Evolutionary conservation across 2,113 vertebrate species (phyloP).

Genomic region (Maccullochella peelii): DNA sequence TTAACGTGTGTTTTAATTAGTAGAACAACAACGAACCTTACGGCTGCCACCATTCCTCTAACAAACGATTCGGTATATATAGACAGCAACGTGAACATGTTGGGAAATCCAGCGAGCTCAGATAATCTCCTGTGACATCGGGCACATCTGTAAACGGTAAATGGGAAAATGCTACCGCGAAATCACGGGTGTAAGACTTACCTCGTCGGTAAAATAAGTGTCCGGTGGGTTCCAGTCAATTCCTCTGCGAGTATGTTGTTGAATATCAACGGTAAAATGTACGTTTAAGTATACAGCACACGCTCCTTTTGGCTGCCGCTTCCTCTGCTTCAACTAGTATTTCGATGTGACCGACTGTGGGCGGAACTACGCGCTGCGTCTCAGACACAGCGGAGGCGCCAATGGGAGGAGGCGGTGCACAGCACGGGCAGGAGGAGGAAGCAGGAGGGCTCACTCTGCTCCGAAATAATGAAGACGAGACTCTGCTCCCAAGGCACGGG

Average conservation of each 20-base stretch:
- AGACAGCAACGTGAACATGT: slow-evolving; percentile 53
- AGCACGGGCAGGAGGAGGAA: slow-evolving; percentile 7
- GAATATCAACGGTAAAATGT: slow-evolving; percentile 4
- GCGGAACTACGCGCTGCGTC: slow-evolving; percentile 80
- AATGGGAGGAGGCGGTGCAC: slow-evolving; percentile 63
- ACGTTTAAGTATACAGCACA: slow-evolving; percentile 1
- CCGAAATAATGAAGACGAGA: background rate
- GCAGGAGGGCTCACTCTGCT: slow-evolving; percentile 57
- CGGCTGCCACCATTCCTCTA: background rate
- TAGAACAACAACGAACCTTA: too few relatives aligned
- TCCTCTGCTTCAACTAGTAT: slow-evolving; percentile 68
- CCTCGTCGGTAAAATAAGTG: slow-evolving; percentile 59
- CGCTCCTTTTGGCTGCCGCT: slow-evolving; percentile 43
- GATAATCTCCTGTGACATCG: slow-evolving; percentile 66
- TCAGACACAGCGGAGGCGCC: slow-evolving; percentile 69
- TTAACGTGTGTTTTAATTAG: background rate
- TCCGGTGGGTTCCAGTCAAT: slow-evolving; percentile 26
- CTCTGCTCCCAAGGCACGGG: too few relatives aligned
- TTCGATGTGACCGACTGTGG: slow-evolving; percentile 73
- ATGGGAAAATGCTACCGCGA: background rate
- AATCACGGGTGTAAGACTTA: slow-evolving; percentile 54
- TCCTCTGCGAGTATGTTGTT: slow-evolving; percentile 9
- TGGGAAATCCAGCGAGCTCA: slow-evolving; percentile 51
- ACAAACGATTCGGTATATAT: background rate
- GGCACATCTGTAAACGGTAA: slow-evolving; percentile 74